Evolutionary conservation across 2,113 vertebrate genomes (phyloP), one percentile per base, ranked within the genome.

Genomic region (Casuarius casuarius): DNA sequence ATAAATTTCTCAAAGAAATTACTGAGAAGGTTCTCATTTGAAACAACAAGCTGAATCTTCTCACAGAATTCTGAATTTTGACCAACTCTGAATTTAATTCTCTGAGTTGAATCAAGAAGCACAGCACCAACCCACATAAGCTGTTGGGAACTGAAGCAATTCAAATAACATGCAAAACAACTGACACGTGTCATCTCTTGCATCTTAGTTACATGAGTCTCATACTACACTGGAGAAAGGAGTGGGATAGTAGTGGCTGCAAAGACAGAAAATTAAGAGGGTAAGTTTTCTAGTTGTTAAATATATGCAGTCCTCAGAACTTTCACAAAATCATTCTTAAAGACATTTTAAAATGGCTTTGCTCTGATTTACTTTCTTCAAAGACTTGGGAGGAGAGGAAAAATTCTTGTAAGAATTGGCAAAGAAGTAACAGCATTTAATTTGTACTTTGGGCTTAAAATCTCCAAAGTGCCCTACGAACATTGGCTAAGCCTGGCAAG

Each of bases 371-470:
- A 65, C 18, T 88, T 84, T 40, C 4, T 12, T 80, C 31, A 59
- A 76, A 83, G 26, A 7, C 12, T 62, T 83, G 52, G 21, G 79
- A 85, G 73, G 20, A 3, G 4, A 8, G 2, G 4, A 35, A 62
- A 76, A 29, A 58, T 5, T 84, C 40, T 70, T 52, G 48, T 9
- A 92, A 38, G 19, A 67, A 38, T 1, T 66, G 44, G 19, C 2
- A 35, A 52, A 90, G 48, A 75, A 79, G 90, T 54, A 84, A 74
- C 10, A 70, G 8, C 0, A 0, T 4, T 81, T 94, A 73, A 81
- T 62, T 84, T 59, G 9, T 78, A 71, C 11, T 78, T 25, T 9
- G 33, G 58, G 35, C 18, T 87, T 66, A 87, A 95, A 80, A 87
- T 59, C 80, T 87, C n/a, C 7, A 9, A 70, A 84, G 33, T 49